Conservation (phyloP, 2,888 invertebrate genomes). For the Dryocosmus kuriphilus region DNA sequence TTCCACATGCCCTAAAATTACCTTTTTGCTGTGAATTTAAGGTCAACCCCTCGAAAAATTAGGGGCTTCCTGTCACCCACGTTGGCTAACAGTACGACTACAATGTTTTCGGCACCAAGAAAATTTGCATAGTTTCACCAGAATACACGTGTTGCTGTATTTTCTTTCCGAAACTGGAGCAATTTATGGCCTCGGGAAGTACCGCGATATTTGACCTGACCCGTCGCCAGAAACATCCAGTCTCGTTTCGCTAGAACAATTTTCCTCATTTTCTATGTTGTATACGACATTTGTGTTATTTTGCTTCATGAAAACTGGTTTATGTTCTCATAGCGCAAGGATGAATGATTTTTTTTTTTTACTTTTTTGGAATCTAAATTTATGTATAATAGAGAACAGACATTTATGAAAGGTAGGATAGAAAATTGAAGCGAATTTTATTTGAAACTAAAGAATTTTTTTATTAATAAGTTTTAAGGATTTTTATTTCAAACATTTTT, state of each 20-base stretch:
- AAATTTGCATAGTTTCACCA: constrained; percentile 66
- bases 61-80: neutral
- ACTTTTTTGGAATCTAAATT: neutral
- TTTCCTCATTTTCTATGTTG: constrained; percentile 75
- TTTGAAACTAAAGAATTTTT: neutral
- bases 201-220: constrained; percentile 64
- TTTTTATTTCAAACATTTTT: too few relatives aligned
- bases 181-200: constrained; percentile 72
- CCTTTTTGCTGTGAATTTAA: constrained; percentile 17
- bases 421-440: neutral
- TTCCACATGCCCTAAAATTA: neutral
- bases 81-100: neutral
- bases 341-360: neutral
- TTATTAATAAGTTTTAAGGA: neutral
- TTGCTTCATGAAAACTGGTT: neutral
- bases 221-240: constrained; percentile 47
- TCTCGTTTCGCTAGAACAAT: constrained; percentile 70
- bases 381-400: neutral
- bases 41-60: constrained; percentile 18
- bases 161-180: constrained; percentile 72
- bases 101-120: constrained; percentile 47
- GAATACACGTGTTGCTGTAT: constrained; percentile 66
- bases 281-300: constrained; percentile 57
- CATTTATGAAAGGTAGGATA: neutral
- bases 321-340: neutral